Evolutionary conservation across 2,888 invertebrate genomes (phyloP), one percentile per base, ranked within the genome.

Genomic region (Vanessa cardui): DNA sequence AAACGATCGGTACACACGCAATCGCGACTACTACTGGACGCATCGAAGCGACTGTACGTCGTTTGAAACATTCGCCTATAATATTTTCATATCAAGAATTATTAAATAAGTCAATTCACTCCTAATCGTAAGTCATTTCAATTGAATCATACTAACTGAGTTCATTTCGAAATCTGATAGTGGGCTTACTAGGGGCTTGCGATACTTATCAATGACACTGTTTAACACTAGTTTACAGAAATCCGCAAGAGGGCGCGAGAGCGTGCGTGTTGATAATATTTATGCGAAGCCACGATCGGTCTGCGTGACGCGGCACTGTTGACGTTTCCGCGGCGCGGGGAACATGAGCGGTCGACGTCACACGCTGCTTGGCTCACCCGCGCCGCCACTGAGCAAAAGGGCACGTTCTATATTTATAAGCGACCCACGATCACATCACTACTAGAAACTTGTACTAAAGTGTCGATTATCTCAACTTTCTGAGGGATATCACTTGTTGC

Each of bases 341-440:
- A 89, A 86, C 88, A 83, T 84, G 87, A 85, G 86, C 85, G 84
- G 81, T 75, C 85, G 83, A 87, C 90, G 89, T 90, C 89, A 89
- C 88, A 84, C 86, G 84, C 83, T 82, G 83, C 84, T 84, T 79
- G 85, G 87, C 87, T 89, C 87, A 87, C 88, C 88, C 90, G 90
- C 90, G 90, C 89, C 89, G 89, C 89, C 83, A 82, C 83, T 83
- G 81, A 80, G 82, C 77, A 80, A 87, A 89, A 89, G 90, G 88
- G 86, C 89, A 89, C 89, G 87, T 86, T 90, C 90, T 92, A 91
- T 91, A 89, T 91, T 89, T 88, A 86, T 81, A 82, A 79, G 76
- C 84, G 83, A 82, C 82, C 86, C 85, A 85, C 86, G 81, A 86
- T 89, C 88, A 87, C 89, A 89, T 87, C 86, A 88, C 86, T 80